Evolutionary conservation across 2,888 invertebrate species (phyloP).

Genomic region (Pasiphila rectangulata): DNA sequence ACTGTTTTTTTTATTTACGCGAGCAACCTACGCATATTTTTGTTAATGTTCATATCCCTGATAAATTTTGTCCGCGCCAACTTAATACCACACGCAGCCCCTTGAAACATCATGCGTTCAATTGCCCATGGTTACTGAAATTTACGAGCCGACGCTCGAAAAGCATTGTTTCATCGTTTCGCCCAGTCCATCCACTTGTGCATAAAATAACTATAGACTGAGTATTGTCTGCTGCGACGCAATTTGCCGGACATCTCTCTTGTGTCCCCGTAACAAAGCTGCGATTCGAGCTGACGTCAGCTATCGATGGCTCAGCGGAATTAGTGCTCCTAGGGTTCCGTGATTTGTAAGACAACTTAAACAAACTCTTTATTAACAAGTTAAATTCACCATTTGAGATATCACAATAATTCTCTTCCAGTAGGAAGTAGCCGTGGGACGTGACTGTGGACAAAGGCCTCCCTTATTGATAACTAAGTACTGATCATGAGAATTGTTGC

Average conservation of each 20-base stretch:
- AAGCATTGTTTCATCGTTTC: constrained; percentile 16
- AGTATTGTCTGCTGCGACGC: constrained; percentile 56
- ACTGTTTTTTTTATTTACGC: too few species aligned
- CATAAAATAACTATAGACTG: constrained; percentile 65
- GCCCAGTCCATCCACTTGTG: constrained; percentile 46
- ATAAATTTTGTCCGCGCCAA: too few species aligned
- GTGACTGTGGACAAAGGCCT: too few species aligned
- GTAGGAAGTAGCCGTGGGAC: too few species aligned
- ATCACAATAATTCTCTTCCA: too few species aligned
- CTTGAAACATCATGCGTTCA: background rate
- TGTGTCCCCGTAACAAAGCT: constrained; percentile 65
- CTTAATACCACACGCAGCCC: background rate
- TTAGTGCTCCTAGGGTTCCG: constrained; percentile 45
- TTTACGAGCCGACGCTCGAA: constrained; percentile 11
- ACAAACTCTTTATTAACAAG: too few species aligned
- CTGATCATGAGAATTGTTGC: too few species aligned
- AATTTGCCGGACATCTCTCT: constrained; percentile 73
- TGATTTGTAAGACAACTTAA: background rate
- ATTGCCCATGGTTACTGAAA: constrained; percentile 3
- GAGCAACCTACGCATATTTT: too few species aligned
- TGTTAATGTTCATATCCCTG: too few species aligned
- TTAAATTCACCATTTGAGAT: too few species aligned
- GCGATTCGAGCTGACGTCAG: constrained; percentile 62
- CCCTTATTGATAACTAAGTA: too few species aligned
- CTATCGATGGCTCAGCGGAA: constrained; percentile 64